phyloP scores from a whole-genome alignment of 2,113 vertebrate genomes.

The Willisornis vidua region DNA sequence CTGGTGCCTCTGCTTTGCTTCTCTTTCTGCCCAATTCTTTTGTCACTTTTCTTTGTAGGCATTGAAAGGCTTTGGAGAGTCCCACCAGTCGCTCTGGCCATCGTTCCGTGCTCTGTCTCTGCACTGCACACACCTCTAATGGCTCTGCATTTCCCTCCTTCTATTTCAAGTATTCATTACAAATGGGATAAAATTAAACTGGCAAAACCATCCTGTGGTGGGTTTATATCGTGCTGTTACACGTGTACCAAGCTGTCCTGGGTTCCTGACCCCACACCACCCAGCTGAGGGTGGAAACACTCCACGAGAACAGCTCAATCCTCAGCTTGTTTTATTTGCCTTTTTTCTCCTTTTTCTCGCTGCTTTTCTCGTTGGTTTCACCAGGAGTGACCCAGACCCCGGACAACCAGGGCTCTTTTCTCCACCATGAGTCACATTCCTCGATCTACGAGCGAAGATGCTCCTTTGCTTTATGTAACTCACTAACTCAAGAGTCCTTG shows the following conservation, averaged over 20 bases:
- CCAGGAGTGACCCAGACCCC: neutral
- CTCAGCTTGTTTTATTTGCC: neutral
- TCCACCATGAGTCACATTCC: neutral
- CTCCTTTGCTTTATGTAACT: neutral
- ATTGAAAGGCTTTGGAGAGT: neutral
- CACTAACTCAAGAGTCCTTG: neutral
- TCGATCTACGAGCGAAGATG: neutral
- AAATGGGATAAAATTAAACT: neutral
- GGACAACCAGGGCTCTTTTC: neutral
- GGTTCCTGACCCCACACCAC: neutral
- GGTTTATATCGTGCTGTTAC: neutral
- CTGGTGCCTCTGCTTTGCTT: neutral
- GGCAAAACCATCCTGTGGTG: neutral
- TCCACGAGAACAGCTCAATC: fast-evolving
- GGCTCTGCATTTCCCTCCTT: neutral
- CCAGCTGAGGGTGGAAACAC: neutral
- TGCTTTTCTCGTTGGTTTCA: neutral
- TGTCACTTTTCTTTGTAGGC: neutral
- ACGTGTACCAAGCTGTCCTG: fast-evolving
- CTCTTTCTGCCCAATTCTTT: neutral
- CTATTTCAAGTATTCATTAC: neutral
- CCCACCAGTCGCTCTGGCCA: fast-evolving
- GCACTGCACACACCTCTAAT: neutral
- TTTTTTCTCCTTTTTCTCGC: neutral
- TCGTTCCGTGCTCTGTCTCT: neutral